phyloP scores from a whole-genome alignment of 2,888 invertebrate species.

The Kryphioiulus occultus region DNA sequence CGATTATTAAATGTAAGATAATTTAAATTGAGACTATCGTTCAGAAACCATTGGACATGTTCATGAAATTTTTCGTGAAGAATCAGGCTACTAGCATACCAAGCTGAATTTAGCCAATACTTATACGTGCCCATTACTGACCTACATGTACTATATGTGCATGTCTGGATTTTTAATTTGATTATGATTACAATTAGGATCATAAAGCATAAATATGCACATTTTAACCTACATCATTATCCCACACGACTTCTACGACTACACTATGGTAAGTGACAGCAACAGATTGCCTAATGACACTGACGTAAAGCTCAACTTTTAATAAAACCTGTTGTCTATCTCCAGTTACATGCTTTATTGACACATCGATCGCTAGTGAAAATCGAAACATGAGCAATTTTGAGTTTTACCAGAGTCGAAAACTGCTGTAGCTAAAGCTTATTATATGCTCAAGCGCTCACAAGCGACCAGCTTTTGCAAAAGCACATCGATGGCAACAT shows the following conservation, averaged over 20 bases:
- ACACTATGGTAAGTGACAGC: neutral
- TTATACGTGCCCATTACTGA: too few relatives aligned
- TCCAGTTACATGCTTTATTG: neutral
- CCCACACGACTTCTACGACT: neutral
- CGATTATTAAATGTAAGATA: too few relatives aligned
- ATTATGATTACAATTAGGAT: too few relatives aligned
- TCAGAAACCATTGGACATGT: too few relatives aligned
- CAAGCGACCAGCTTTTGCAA: neutral
- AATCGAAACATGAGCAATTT: neutral
- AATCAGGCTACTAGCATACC: too few relatives aligned
- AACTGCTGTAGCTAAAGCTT: neutral
- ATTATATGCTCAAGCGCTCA: neutral
- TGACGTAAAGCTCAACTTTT: neutral
- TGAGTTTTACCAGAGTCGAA: neutral
- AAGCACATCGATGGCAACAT: neutral
- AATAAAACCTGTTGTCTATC: neutral
- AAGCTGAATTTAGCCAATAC: too few relatives aligned
- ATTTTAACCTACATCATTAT: too few relatives aligned
- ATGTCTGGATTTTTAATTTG: too few relatives aligned
- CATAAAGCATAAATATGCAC: too few relatives aligned
- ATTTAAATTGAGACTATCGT: too few relatives aligned
- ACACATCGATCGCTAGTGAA: neutral
- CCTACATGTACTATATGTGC: too few relatives aligned
- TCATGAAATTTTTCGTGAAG: too few relatives aligned
- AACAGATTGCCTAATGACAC: neutral